Evolutionary conservation across 2,888 invertebrate genomes (phyloP).

Genomic region (Zaprionus obscuricornis): DNA sequence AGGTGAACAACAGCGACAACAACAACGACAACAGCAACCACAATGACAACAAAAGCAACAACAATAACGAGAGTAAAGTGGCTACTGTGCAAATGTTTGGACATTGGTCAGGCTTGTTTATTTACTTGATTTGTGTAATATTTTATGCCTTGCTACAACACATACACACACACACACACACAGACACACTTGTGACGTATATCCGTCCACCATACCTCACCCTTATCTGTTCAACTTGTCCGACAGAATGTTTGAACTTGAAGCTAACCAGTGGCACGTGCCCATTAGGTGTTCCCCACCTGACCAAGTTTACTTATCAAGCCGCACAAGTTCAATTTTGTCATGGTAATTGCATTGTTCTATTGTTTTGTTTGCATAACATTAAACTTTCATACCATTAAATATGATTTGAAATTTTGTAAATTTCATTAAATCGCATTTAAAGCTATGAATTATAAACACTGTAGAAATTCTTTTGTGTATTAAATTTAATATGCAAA

Average conservation of each 20-base stretch:
- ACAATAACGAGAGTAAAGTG: slow-evolving; percentile 33
- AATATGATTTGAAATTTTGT: no score
- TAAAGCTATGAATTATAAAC: no score
- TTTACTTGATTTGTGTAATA: slow-evolving; percentile 53
- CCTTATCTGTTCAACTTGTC: background rate
- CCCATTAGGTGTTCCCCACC: slow-evolving; percentile 24
- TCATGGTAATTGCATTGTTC: slow-evolving; percentile 26
- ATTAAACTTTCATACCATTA: background rate
- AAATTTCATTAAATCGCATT: no score
- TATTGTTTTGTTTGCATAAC: slow-evolving; percentile 1
- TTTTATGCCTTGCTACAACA: slow-evolving; percentile 21
- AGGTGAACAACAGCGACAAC: slow-evolving; percentile 30
- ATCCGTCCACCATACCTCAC: background rate
- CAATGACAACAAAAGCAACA: slow-evolving; percentile 6
- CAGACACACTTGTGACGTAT: slow-evolving; percentile 22
- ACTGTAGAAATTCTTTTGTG: no score
- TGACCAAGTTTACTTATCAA: slow-evolving; percentile 9
- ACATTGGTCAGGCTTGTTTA: slow-evolving; percentile 50
- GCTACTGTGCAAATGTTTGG: slow-evolving; percentile 53
- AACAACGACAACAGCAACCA: slow-evolving; percentile 5
- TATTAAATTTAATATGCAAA: no score
- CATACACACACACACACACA: no score
- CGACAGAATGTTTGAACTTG: slow-evolving; percentile 1
- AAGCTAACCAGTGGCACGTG: slow-evolving; percentile 21
- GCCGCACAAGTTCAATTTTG: slow-evolving; percentile 19